A percentile compares a stretch with the other conserved stretches of the same genome.
These are phyloP conservation scores for Halictus ligatus DNA, from an alignment of 2,888 invertebrate genomes.

Conservation along the genomic window DNA sequence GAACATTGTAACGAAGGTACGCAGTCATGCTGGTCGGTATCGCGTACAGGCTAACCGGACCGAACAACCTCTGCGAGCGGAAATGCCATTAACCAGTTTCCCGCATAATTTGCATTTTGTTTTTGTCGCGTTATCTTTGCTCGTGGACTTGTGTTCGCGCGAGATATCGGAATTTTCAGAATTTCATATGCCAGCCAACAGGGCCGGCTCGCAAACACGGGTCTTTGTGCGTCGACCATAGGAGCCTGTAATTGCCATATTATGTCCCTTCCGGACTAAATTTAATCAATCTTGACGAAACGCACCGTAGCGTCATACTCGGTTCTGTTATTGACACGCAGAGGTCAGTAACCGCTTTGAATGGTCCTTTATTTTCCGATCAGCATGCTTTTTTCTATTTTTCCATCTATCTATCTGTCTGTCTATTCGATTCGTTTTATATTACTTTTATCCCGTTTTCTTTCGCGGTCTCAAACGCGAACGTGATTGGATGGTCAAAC, in stretches of 20 bases:
- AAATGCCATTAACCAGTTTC: constrained; percentile 20
- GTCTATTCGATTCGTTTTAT: background rate
- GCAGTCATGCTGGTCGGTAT: constrained; percentile 31
- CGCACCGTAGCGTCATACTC: constrained; percentile 55
- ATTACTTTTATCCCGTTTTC: background rate
- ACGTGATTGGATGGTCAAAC: background rate
- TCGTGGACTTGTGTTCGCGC: background rate
- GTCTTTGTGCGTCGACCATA: constrained; percentile 55
- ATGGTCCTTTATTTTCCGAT: constrained; percentile 41
- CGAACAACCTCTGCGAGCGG: background rate
- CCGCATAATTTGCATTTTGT: constrained; percentile 35
- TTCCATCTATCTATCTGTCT: constrained; percentile 1
- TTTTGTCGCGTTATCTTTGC: constrained; percentile 51
- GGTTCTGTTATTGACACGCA: constrained; percentile 67
- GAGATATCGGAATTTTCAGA: constrained; percentile 43
- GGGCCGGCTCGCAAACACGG: constrained; percentile 38
- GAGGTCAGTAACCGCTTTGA: constrained; percentile 75
- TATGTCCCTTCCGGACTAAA: constrained; percentile 72
- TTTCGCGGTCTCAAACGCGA: background rate
- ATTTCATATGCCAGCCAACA: constrained; percentile 43
- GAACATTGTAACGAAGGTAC: constrained; percentile 80
- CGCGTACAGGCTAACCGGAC: background rate
- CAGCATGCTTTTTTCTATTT: background rate
- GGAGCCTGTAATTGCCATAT: constrained; percentile 68
- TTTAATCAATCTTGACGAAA: constrained; percentile 70